phyloP scores from a whole-genome alignment of 1,140 invertebrate species.

The Drosophila pseudoobscura region DNA sequence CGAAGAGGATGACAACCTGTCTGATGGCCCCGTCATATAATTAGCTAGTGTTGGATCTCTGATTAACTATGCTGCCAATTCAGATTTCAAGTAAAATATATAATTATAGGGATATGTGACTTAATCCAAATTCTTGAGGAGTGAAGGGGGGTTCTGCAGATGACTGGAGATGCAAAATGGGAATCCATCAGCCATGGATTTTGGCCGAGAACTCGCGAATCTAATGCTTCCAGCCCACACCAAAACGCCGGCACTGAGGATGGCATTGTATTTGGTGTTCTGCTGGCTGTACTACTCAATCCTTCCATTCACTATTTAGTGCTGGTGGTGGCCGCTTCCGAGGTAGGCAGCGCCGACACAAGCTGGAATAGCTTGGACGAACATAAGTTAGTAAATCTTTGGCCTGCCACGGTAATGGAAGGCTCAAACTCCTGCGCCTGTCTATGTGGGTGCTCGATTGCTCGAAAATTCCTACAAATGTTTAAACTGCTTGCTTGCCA shows the following conservation, averaged over 20 bases:
- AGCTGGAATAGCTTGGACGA: too few species aligned
- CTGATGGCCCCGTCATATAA: slow-evolving; percentile 87
- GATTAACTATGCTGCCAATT: slow-evolving; percentile 73
- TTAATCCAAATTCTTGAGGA: slow-evolving; percentile 85
- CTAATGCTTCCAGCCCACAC: slow-evolving; percentile 85
- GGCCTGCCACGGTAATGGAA: too few species aligned
- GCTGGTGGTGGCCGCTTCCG: slow-evolving; percentile 58
- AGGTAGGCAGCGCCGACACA: slow-evolving; percentile 65
- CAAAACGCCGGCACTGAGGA: slow-evolving; percentile 86
- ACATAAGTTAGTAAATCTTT: too few species aligned
- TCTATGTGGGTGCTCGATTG: too few species aligned
- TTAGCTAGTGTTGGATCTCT: slow-evolving; percentile 47
- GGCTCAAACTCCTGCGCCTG: too few species aligned
- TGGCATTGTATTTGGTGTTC: slow-evolving; percentile 88
- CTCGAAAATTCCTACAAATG: too few species aligned
- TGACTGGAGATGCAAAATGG: slow-evolving; percentile 84
- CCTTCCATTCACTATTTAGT: slow-evolving; percentile 88
- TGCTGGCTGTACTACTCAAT: slow-evolving; percentile 86
- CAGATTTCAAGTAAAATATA: slow-evolving; percentile 62
- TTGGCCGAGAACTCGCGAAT: slow-evolving; percentile 84
- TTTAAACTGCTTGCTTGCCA: too few species aligned
- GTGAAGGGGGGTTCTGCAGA: slow-evolving; percentile 74
- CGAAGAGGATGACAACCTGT: slow-evolving; percentile 93
- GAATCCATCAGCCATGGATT: too few species aligned
- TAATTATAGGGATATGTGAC: slow-evolving; percentile 28